Evolutionary conservation across 2,888 invertebrate genomes (phyloP), one percentile per base, ranked within the genome.

Genomic region (Augochlorella aurata): DNA sequence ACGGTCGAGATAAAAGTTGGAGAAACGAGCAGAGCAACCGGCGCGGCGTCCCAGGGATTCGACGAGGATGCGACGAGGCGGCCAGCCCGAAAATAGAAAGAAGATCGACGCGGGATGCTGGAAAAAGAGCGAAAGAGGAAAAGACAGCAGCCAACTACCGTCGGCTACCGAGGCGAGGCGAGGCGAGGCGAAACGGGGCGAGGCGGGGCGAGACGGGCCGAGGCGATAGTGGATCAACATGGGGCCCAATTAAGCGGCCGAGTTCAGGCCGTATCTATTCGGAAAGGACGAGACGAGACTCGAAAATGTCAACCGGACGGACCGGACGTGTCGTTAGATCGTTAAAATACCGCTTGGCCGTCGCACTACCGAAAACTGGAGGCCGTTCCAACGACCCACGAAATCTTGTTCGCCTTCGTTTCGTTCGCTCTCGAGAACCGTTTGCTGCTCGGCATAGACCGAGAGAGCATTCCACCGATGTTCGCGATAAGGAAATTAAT

Each of bases 191-290:
- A 38, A 4, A 5, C 4, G 38, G 0, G 38, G 38, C 38, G 38
- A 38, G 38, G 7, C 4, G 38, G 0, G 38, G 38, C 3, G 38
- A 3, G 38, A 7, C 38, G 38, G 7, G 38, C 4, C 38, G 38
- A 38, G 38, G 86, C 89, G 91, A 92, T 91, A 92, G 90, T 89
- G 89, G 85, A 85, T 89, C 88, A 92, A 93, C 93, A 92, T 83
- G 90, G 90, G 82, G 88, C 88, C 93, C 93, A 92, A 93, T 93
- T 93, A 93, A 93, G 91, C 89, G 87, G 83, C 79, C 83, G 47
- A 9, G 45, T 85, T 77, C 66, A 38, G 81, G 81, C 49, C 83
- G 87, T 88, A 90, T 90, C 90, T 90, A 90, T 90, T 90, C 88
- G 74, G 79, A 77, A 71, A 38, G 58, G 85, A 71, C 74, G 74